Base-by-base conservation (phyloP, 2,888 invertebrate genomes). In the Euzophera pinguis region DNA sequence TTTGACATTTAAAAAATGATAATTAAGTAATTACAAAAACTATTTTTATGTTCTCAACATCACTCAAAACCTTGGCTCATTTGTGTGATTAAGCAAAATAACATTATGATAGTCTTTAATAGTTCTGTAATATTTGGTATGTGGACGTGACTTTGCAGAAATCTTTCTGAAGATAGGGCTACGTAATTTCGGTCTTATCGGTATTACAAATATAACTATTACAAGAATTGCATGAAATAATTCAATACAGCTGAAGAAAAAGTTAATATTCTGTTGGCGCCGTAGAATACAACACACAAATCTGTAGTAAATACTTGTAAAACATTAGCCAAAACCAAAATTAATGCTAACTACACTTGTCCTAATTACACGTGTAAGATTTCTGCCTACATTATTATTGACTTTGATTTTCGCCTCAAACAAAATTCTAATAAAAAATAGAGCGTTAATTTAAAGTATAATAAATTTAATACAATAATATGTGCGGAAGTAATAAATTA, bases 301-400 rank as follows among this genome's bases (percentile, higher is more conserved):
- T 84, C 84, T 0, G 71, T 75, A 0, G 72, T 8, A 0, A 84
- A 63, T 1, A 83, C 74, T 59, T 84, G 84, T 6, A 83, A 53
- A 59, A 81, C 78, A 0, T 77, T 70, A 8, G 82, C 71, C 32
- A 70, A 69, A 1, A 83, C 64, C 12, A 85, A 58, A 6, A 79
- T 61, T 22, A 79, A 79, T 0, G 74, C 71, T 0, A n/a, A 82
- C 64, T 0, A 75, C 32, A 0, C 68, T 61, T 3, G 69, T 65
- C 58, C 73, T 77, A 1, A 72, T 50, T 7, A 62, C 56, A 50
- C 65, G 58, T 10, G 48, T 56, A 0, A 66, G 6, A 38, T 67
- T 68, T n/a, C 65, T 67, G 4, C 54, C 54, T 6, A 41, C 57
- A 1, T 61, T 57, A 0, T 52, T 39, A 0, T 60, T 61, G 17